Conservation (phyloP, 2,113 vertebrate genomes). For the Phasianus colchicus region DNA sequence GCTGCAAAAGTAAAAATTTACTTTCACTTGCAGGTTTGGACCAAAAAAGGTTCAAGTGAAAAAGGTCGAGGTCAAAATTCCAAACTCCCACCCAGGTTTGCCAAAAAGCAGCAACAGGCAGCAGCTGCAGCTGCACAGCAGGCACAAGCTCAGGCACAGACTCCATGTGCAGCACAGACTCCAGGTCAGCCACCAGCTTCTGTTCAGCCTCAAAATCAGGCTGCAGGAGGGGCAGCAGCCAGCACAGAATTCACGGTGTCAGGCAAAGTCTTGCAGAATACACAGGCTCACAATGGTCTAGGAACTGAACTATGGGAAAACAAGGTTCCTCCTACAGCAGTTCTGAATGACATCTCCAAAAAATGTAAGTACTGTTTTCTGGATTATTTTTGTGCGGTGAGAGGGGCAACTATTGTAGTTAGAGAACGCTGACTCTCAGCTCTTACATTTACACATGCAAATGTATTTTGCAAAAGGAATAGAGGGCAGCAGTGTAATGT, state of each 20-base stretch:
- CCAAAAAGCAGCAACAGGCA: conserved; percentile 92
- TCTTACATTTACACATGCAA: neutral
- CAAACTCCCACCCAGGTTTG: conserved; percentile 96
- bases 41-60: conserved; percentile 92
- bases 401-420: neutral
- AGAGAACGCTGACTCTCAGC: neutral
- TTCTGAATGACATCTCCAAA: conserved; percentile 90
- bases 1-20: neutral
- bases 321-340: conserved; percentile 86
- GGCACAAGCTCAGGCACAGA: conserved; percentile 69
- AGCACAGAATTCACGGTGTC: conserved; percentile 83
- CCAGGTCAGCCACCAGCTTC: conserved; percentile 71
- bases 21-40: conserved; percentile 87
- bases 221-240: conserved; percentile 65
- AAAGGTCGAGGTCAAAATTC: conserved; percentile 90
- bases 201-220: conserved; percentile 58
- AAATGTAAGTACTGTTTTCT: conserved; percentile 85
- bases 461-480: neutral
- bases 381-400: neutral
- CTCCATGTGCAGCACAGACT: conserved; percentile 38
- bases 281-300: conserved; percentile 83
- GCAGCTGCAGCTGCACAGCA: conserved; percentile 62
- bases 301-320: conserved; percentile 95
- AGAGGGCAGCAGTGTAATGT: neutral
- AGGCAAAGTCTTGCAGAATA: conserved; percentile 78